These are phyloP conservation scores for Phataginus tetradactyla DNA, from an alignment of 2,797 vertebrate species.

Conservation along the genomic window DNA sequence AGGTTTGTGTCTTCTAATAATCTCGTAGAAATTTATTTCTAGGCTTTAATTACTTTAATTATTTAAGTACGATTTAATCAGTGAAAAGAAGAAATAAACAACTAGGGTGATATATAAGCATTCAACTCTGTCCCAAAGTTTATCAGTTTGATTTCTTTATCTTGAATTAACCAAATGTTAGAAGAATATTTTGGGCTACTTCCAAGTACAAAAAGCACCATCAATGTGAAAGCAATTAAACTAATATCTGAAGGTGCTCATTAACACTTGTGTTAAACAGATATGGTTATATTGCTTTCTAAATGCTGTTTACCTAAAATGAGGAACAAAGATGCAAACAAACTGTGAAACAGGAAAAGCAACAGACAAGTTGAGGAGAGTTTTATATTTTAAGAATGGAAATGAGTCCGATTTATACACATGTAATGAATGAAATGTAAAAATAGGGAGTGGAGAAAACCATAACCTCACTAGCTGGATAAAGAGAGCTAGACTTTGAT, in stretches of 20 bases:
- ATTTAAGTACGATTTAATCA: conserved; percentile 4
- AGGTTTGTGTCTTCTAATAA: not conserved
- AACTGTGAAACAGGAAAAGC: not conserved
- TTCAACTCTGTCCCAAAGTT: conserved; percentile 1
- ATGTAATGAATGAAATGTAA: not conserved
- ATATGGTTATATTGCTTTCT: not conserved
- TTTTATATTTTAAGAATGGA: conserved; percentile 1
- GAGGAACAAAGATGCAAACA: not conserved
- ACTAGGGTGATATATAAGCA: not conserved
- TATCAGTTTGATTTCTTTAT: conserved; percentile 41
- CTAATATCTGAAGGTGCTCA: not conserved
- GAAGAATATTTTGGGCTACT: conserved; percentile 24
- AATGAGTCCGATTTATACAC: not conserved
- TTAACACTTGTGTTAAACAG: not conserved
- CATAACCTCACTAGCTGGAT: not conserved
- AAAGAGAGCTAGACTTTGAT: conserved; percentile 31
- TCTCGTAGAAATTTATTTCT: conserved; percentile 22
- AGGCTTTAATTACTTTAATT: conserved; percentile 34
- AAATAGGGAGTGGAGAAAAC: conserved; percentile 11
- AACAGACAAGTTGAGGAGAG: not conserved
- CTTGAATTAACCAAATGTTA: conserved; percentile 41
- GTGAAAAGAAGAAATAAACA: not conserved
- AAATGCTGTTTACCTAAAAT: conserved; percentile 37
- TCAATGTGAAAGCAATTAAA: not conserved
- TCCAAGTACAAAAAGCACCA: not conserved